A percentile compares a stretch with the other conserved stretches of the same genome.
Evolutionary conservation across 2,113 vertebrate species (phyloP).

Genomic region (Ptyas mucosa): DNA sequence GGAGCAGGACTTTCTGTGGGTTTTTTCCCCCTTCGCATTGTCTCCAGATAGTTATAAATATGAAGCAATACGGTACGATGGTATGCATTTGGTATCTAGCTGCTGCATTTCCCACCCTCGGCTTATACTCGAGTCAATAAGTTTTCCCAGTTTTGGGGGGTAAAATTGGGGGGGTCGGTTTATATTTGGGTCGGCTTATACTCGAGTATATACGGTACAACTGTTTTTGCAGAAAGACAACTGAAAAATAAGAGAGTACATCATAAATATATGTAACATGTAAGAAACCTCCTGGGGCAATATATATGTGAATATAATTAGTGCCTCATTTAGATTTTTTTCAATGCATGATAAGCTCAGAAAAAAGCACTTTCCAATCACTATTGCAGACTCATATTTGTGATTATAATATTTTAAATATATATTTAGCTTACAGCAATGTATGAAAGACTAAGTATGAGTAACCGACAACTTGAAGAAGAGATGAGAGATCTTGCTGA

Average conservation of each 20-base stretch:
- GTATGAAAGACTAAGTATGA: slow-evolving; percentile 82
- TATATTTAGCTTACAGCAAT: slow-evolving; percentile 76
- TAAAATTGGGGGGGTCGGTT: too few relatives aligned
- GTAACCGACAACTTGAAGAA: slow-evolving; percentile 88
- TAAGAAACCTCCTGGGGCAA: neutral
- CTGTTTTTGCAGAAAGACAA: neutral
- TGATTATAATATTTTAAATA: slow-evolving; percentile 14
- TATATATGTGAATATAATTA: neutral
- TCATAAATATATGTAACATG: neutral
- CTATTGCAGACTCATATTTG: neutral
- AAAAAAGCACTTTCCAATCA: neutral
- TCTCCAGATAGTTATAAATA: too few relatives aligned
- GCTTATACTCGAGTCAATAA: too few relatives aligned
- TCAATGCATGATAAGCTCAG: neutral
- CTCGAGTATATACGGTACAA: too few relatives aligned
- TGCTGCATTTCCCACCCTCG: too few relatives aligned
- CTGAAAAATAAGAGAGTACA: neutral
- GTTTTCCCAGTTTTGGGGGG: too few relatives aligned
- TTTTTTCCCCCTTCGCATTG: too few relatives aligned
- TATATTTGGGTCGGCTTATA: too few relatives aligned
- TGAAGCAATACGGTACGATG: too few relatives aligned
- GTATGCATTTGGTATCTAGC: too few relatives aligned
- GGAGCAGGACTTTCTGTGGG: too few relatives aligned
- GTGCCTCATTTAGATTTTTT: neutral
- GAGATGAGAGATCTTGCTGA: slow-evolving; percentile 91